These are phyloP conservation scores for Ceratosolen fusciceps DNA, from an alignment of 1,140 invertebrate species.

Conservation along the genomic window DNA sequence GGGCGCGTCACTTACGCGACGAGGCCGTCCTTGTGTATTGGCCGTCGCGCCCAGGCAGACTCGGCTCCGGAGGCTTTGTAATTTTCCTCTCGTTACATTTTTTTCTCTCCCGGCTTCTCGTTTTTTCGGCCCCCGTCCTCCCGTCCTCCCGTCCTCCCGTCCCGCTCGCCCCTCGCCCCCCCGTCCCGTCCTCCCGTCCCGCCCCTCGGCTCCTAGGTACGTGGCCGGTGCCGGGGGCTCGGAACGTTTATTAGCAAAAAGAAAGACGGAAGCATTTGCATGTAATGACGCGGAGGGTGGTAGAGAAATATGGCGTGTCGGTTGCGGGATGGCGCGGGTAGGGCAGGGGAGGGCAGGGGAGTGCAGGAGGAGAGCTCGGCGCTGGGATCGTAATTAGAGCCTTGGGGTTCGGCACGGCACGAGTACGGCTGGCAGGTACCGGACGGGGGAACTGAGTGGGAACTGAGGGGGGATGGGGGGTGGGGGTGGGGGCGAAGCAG, in stretches of 20 bases:
- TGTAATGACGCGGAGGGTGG: constrained; percentile 65
- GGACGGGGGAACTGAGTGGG: too few relatives aligned
- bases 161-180: constrained; percentile 19
- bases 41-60: not conserved
- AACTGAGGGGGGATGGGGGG: too few relatives aligned
- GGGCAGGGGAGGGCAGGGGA: constrained; percentile 40
- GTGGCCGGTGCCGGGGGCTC: constrained; percentile 5
- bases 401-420: constrained; percentile 58
- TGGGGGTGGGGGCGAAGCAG: too few relatives aligned
- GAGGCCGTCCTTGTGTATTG: not conserved
- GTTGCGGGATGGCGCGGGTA: constrained; percentile 34
- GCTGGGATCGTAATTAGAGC: constrained; percentile 68
- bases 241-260: constrained; percentile 66
- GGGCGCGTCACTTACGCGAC: too few relatives aligned
- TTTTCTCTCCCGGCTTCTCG: constrained; percentile 20
- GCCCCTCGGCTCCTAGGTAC: constrained; percentile 22
- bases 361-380: constrained; percentile 49
- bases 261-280: constrained; percentile 70
- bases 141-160: too few relatives aligned
- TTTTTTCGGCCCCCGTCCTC: constrained; percentile 18
- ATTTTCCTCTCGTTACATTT: constrained; percentile 49
- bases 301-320: constrained; percentile 56
- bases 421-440: constrained; percentile 53
- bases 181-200: constrained; percentile 18
- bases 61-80: constrained; percentile 1